Conservation (phyloP, 2,797 vertebrate genomes). For the Gastrophryne carolinensis region DNA sequence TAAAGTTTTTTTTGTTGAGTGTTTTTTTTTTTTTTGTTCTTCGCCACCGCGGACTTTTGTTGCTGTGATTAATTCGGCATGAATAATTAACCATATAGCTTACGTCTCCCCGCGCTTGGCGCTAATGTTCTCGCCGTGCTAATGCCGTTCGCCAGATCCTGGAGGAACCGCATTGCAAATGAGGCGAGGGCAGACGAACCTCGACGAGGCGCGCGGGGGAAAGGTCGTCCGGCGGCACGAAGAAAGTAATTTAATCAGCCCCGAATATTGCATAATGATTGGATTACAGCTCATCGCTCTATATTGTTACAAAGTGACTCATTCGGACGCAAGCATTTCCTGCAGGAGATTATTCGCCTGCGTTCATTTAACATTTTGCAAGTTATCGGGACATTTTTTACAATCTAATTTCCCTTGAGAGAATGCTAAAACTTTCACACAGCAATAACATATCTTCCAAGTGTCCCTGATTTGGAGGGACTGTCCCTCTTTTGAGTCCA, state of each 20-base stretch:
- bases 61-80: constrained; percentile 11
- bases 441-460: no score
- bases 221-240: not conserved
- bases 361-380: no score
- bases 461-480: no score
- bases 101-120: not conserved
- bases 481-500: no score
- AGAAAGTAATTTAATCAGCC: not conserved
- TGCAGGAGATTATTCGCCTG: not conserved
- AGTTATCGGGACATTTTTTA: no score
- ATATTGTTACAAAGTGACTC: not conserved
- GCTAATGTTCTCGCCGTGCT: not conserved
- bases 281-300: not conserved
- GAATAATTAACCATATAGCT: constrained; percentile 28
- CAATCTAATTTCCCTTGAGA: no score
- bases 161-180: not conserved
- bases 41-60: not conserved
- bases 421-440: no score
- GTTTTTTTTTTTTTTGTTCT: not conserved
- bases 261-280: not conserved
- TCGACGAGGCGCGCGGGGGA: not conserved
- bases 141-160: not conserved
- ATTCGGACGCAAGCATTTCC: not conserved
- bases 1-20: no score
- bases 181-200: not conserved